These are phyloP conservation scores for Ahaetulla prasina DNA, from an alignment of 2,113 vertebrate genomes.

Conservation along the genomic window DNA sequence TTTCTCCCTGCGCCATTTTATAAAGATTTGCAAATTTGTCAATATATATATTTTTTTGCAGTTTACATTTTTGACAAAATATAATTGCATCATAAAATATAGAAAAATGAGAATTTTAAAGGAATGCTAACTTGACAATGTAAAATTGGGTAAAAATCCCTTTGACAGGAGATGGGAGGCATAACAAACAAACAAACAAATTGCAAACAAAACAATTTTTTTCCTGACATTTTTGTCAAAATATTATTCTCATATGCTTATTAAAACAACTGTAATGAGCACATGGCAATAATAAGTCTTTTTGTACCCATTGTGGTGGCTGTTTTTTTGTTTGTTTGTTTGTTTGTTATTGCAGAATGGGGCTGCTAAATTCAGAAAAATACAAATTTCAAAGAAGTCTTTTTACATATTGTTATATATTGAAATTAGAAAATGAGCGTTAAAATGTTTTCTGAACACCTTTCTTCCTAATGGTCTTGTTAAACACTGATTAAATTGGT, in stretches of 20 bases:
- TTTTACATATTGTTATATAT: not conserved
- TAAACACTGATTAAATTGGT: not conserved
- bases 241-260: not conserved
- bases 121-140: not conserved
- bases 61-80: not conserved
- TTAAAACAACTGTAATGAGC: conserved; percentile 13
- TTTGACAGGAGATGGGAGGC: not conserved
- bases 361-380: not conserved
- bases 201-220: not conserved
- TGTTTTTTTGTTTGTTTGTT: no score
- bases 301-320: not conserved
- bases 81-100: not conserved
- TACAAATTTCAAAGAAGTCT: not conserved
- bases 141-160: not conserved
- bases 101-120: not conserved
- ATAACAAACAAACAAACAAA: not conserved
- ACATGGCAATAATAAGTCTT: conserved; percentile 3
- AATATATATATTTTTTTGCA: not conserved
- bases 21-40: not conserved
- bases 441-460: not conserved
- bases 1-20: not conserved
- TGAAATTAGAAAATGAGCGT: not conserved
- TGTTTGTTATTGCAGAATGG: not conserved
- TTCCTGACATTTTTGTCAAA: not conserved
- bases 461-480: not conserved